phyloP scores from a whole-genome alignment of 2,113 vertebrate species.

The Colossoma macropomum region DNA sequence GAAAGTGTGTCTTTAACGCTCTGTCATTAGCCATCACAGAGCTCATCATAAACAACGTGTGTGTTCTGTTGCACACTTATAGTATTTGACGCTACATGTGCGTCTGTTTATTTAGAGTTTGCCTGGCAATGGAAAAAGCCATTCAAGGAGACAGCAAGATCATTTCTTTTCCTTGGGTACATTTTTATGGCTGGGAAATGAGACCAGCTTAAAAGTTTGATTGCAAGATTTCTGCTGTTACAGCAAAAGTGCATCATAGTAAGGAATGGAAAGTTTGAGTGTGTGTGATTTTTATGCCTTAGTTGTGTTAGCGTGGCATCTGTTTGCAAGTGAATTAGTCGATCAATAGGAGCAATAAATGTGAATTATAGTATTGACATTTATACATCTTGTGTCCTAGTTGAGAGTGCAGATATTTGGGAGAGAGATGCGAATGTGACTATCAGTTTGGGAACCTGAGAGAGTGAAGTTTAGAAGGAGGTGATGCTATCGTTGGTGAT shows the following conservation, averaged over 20 bases:
- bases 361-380: neutral
- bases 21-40: conserved; percentile 30
- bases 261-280: conserved; percentile 25
- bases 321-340: conserved; percentile 7
- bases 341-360: neutral
- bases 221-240: conserved; percentile 1
- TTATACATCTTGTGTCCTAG: neutral
- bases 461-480: neutral
- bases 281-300: conserved; percentile 12
- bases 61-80: conserved; percentile 18
- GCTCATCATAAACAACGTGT: conserved; percentile 36
- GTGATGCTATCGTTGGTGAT: no score
- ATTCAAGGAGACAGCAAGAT: neutral
- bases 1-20: conserved; percentile 26
- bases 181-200: neutral
- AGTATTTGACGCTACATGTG: conserved; percentile 8
- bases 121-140: neutral
- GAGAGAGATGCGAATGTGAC: neutral
- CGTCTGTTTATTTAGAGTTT: neutral
- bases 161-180: conserved; percentile 1
- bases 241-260: neutral
- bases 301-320: neutral
- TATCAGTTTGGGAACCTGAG: neutral
- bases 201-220: conserved; percentile 7
- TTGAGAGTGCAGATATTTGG: neutral